Base-by-base conservation (phyloP, 2,888 invertebrate species). In the Proisotoma minuta region DNA sequence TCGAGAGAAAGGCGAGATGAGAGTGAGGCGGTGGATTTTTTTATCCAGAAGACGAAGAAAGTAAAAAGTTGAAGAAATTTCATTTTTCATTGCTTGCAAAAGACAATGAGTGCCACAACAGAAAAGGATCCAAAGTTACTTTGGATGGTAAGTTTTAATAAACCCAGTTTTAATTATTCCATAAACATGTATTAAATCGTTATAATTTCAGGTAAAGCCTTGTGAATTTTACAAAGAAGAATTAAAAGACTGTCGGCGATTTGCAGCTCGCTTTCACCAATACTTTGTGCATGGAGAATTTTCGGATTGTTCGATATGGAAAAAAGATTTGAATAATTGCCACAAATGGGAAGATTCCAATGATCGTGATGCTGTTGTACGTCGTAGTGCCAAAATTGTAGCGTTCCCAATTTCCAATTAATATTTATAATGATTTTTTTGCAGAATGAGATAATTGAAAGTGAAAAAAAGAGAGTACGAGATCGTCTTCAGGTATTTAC, bases 171-270 rank as follows among this genome's bases (percentile, higher is more conserved):
- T 47, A n/a, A 8, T 18, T 12, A 47, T 18, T n/a, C 47, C 20
- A 47, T 5, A 12, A 8, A 47, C 5, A 20, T 12, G 8, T 47
- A n/a, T 18, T 20, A 18, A 20, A 8, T 18, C 8, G 47, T 5
- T 12, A 12, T 47, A 18, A 47, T 80, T 79, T 24, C 76, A 91
- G 91, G 85, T 92, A 53, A 81, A 89, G 72, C 85, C 87, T 4
- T 91, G 91, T 77, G 78, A 82, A n/a, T 74, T 84, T n/a, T 93
- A 93, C 75, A 82, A 87, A 74, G 87, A 86, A 57, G 92, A 93
- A 79, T 90, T 89, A 75, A 81, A 82, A 23, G 91, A 92, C 70
- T 93, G 93, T 76, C 85, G 79, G 57, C 86, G 88, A 72, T 79
- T 89, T 22, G 84, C 79, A 77, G 87, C 83, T 0, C 81, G 91